These are phyloP conservation scores for Brachypteracias leptosomus DNA, from an alignment of 2,113 vertebrate genomes.

Conservation along the genomic window DNA sequence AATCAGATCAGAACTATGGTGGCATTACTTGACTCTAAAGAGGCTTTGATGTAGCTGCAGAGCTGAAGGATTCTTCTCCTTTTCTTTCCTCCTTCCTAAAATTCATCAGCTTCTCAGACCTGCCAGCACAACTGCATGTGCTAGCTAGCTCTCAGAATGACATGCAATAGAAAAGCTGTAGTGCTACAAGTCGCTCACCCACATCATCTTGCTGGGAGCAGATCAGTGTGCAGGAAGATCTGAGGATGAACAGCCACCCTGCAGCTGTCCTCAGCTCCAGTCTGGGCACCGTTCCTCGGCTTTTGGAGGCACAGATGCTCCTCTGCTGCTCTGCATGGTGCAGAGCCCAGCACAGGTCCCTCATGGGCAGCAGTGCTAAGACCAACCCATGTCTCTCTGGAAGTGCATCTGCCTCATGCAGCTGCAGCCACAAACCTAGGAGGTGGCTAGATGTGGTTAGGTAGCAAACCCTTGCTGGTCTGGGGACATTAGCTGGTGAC, in stretches of 20 bases:
- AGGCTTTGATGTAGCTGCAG: background rate
- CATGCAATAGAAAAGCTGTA: background rate
- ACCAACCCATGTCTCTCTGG: accelerated
- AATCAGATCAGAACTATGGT: background rate
- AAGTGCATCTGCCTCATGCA: accelerated
- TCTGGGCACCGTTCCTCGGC: accelerated
- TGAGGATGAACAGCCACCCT: background rate
- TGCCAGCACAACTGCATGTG: background rate
- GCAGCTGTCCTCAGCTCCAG: background rate
- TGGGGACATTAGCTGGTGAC: background rate
- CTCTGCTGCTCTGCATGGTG: background rate
- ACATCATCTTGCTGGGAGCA: background rate
- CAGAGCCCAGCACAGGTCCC: background rate
- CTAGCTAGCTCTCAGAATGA: background rate
- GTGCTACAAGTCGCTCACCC: background rate
- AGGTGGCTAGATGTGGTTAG: background rate
- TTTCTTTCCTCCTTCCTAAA: background rate
- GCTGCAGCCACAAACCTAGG: background rate
- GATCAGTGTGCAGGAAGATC: background rate
- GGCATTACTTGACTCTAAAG: background rate
- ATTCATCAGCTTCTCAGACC: background rate
- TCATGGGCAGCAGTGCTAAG: background rate
- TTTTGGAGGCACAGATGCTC: background rate
- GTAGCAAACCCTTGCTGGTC: background rate
- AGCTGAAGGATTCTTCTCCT: background rate